phyloP scores from a whole-genome alignment of 2,888 invertebrate genomes.

The Panopea generosa region DNA sequence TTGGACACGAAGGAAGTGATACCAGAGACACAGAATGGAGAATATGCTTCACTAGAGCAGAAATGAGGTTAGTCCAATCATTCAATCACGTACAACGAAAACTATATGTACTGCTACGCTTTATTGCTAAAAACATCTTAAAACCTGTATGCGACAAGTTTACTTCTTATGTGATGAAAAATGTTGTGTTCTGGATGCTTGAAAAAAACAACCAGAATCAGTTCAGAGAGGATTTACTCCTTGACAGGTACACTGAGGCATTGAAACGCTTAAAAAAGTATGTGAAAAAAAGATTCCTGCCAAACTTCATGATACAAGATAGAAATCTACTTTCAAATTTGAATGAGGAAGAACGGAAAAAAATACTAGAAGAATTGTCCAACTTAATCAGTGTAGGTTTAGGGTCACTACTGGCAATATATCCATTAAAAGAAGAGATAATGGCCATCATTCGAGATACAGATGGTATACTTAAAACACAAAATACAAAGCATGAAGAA shows the following conservation, averaged over 20 bases:
- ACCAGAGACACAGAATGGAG: slow-evolving; percentile 18
- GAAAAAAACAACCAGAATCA: background rate
- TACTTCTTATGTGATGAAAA: slow-evolving; percentile 28
- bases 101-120: slow-evolving; percentile 10
- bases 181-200: slow-evolving; percentile 14
- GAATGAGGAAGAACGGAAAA: too few relatives aligned
- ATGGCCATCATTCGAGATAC: too few relatives aligned
- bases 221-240: background rate
- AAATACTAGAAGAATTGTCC: too few relatives aligned
- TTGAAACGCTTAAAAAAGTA: background rate
- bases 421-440: too few relatives aligned
- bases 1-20: slow-evolving; percentile 1
- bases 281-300: slow-evolving; percentile 1
- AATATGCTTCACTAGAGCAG: too few relatives aligned
- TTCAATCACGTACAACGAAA: slow-evolving; percentile 32
- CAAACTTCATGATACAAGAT: slow-evolving; percentile 20
- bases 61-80: slow-evolving; percentile 3
- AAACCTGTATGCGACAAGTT: background rate
- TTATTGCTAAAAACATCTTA: slow-evolving; percentile 10
- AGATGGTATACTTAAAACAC: too few relatives aligned
- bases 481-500: too few relatives aligned
- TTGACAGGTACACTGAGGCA: slow-evolving; percentile 16
- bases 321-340: slow-evolving; percentile 23
- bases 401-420: too few relatives aligned
- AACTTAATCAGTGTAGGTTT: too few relatives aligned